These are phyloP conservation scores for Dipodomys ordii DNA, from an alignment of 2,113 vertebrate genomes.

Conservation along the genomic window DNA sequence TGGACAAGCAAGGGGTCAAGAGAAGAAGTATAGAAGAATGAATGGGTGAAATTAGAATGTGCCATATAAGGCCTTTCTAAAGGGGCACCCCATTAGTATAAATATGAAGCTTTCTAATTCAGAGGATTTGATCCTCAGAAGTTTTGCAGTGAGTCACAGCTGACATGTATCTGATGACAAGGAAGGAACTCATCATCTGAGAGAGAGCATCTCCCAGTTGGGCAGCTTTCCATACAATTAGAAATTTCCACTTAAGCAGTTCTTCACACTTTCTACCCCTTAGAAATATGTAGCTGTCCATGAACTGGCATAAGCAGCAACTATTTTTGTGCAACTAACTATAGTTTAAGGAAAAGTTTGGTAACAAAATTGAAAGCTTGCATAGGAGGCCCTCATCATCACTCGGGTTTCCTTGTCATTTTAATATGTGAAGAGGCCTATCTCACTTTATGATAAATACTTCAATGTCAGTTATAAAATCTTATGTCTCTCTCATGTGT, in stretches of 20 bases:
- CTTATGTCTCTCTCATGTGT: neutral
- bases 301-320: neutral
- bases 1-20: too few species aligned
- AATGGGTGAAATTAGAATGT: too few species aligned
- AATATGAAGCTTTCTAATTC: neutral
- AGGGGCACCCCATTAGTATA: neutral
- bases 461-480: neutral
- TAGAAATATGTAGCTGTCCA: neutral
- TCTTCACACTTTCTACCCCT: neutral
- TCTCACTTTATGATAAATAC: slow-evolving; percentile 27
- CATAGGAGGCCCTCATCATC: neutral
- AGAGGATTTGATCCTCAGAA: neutral
- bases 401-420: neutral
- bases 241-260: neutral
- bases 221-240: neutral
- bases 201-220: neutral
- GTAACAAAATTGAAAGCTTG: neutral
- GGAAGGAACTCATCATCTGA: neutral
- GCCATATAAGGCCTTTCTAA: neutral
- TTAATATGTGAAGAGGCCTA: neutral
- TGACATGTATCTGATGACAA: too few species aligned
- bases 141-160: neutral
- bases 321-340: neutral
- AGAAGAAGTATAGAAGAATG: too few species aligned
- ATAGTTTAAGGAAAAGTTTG: neutral